Conservation (phyloP, 1,140 invertebrate genomes). For the Elymnias hypermnestra region DNA sequence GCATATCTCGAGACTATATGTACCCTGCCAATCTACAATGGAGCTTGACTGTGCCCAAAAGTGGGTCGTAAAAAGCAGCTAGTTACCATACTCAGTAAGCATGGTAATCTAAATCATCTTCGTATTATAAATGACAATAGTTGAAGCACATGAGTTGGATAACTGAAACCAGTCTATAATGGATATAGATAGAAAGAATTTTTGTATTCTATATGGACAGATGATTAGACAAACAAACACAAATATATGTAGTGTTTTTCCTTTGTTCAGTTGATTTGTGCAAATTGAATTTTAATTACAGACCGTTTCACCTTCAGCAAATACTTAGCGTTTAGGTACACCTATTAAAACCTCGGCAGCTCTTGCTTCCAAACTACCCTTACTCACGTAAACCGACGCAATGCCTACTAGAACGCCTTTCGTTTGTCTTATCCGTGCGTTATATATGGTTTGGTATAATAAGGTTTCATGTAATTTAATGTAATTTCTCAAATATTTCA, state of each 20-base stretch:
- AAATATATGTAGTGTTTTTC: conserved; percentile 17
- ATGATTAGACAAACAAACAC: conserved; percentile 19
- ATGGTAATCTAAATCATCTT: no score
- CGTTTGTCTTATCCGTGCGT: conserved; percentile 24
- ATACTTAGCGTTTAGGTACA: conserved; percentile 24
- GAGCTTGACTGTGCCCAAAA: no score
- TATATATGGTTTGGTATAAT: neutral
- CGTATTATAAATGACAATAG: no score
- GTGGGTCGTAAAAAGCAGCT: no score
- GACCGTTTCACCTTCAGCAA: conserved; percentile 21
- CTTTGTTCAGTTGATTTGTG: conserved; percentile 40
- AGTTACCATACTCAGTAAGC: no score
- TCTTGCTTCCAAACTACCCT: conserved; percentile 28
- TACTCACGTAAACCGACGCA: conserved; percentile 25
- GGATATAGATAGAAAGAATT: no score
- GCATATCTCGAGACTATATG: no score
- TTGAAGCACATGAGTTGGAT: no score
- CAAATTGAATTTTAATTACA: conserved; percentile 60
- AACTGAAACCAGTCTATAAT: no score
- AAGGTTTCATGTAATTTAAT: neutral
- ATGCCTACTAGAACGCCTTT: conserved; percentile 15
- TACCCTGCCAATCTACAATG: no score
- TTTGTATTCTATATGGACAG: no score
- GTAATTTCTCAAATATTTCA: no score
- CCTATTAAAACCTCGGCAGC: conserved; percentile 31